These are phyloP conservation scores for Columbina picui DNA, from an alignment of 2,113 vertebrate genomes.

Conservation along the genomic window DNA sequence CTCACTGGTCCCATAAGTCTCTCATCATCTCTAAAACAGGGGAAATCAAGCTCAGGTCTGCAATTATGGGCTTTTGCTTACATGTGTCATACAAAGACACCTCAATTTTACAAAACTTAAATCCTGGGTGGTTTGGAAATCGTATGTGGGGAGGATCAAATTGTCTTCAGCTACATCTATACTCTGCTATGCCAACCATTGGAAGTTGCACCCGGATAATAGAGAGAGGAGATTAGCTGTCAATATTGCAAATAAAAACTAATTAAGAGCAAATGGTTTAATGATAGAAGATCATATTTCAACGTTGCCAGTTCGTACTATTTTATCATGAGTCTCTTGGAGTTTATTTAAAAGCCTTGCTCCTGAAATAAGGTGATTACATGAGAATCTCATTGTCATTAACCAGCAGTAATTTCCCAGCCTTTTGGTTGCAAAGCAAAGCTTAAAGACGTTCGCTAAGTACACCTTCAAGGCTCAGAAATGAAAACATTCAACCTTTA, in stretches of 20 bases:
- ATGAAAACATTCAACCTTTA: conserved; percentile 6
- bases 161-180: not conserved
- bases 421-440: conserved; percentile 13
- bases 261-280: conserved; percentile 39
- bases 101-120: not conserved
- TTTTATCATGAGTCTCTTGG: not conserved
- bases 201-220: not conserved
- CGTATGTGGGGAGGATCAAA: not conserved
- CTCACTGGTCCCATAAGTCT: not conserved
- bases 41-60: not conserved
- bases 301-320: not conserved
- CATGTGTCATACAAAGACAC: accelerated
- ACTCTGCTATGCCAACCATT: not conserved
- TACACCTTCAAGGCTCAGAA: conserved; percentile 37
- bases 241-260: conserved; percentile 61
- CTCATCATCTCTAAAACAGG: not conserved
- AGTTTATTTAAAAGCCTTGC: conserved; percentile 48
- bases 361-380: conserved; percentile 46
- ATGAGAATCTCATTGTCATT: conserved; percentile 24
- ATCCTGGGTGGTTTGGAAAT: not conserved
- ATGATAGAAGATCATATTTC: conserved; percentile 11
- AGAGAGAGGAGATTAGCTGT: conserved; percentile 3
- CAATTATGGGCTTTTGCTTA: not conserved
- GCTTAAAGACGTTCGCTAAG: not conserved
- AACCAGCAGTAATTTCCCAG: conserved; percentile 38